Percentiles rank a stretch among this genome's conserved stretches.
These are phyloP conservation scores for Phalacrocorax brasilianus DNA, from an alignment of 2,113 vertebrate species.

Conservation along the genomic window DNA sequence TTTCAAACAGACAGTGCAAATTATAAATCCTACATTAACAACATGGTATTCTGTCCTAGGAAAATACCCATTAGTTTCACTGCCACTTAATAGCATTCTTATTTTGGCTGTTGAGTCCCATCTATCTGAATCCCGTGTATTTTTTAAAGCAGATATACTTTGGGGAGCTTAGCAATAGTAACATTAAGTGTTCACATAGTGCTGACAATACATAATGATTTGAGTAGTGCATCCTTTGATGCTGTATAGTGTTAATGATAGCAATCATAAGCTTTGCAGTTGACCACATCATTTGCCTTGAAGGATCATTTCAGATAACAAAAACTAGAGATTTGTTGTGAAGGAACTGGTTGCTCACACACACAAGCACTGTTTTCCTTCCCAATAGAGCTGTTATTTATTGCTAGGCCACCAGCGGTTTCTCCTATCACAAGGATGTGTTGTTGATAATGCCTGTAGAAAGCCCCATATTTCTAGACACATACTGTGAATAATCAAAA, in stretches of 20 bases:
- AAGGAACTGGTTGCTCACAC: neutral
- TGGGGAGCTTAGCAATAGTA: neutral
- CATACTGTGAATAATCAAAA: constrained; percentile 17
- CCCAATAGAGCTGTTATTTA: neutral
- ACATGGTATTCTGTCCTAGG: neutral
- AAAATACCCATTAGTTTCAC: neutral
- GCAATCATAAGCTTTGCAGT: neutral
- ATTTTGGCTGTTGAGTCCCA: neutral
- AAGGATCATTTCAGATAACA: neutral
- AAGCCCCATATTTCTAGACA: neutral
- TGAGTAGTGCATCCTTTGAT: neutral
- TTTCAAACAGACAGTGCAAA: neutral
- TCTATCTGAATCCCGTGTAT: neutral
- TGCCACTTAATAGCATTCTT: neutral
- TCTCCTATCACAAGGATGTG: neutral
- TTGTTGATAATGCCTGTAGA: neutral
- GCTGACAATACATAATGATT: neutral
- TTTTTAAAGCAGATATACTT: neutral
- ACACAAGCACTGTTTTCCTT: neutral
- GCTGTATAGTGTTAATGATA: neutral
- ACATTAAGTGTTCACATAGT: neutral
- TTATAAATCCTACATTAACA: neutral
- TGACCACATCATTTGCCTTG: neutral
- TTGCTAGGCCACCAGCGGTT: neutral
- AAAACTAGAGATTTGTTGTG: neutral